Base-by-base conservation (phyloP, 2,888 invertebrate genomes). In the Calephelis perditalis region DNA sequence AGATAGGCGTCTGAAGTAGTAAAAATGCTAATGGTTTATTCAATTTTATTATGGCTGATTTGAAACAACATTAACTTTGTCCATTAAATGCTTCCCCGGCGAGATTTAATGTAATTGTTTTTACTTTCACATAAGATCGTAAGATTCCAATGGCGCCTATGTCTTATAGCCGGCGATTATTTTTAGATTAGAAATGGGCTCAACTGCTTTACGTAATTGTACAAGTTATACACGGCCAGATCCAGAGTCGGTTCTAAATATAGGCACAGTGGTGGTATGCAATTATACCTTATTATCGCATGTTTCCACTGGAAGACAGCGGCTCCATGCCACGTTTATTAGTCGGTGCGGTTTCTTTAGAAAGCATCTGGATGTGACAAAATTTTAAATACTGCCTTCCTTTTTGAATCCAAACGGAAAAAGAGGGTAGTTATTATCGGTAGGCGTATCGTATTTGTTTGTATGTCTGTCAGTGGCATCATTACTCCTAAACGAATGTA, bases 161-260 rank as follows among this genome's bases (percentile, higher is more conserved):
- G 84, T 79, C 85, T 81, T 73, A 79, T 77, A 86, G 86, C 87
- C 90, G 87, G 82, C 88, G 90, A 90, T 90, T 90, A 90, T 90
- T 90, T 90, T 90, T 90, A 89, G 90, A 90, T 90, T 90, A 90
- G 90, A 90, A 90, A 90, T 89, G 89, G 88, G 88, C 89, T 85
- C 85, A 88, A 87, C 89, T 81, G 86, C 88, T 89, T 89, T 90
- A 90, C 86, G 90, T 89, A 90, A 89, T 90, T 90, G 83, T 86
- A 82, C 86, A 74, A 80, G 89, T 83, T 86, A 87, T 83, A 85
- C 86, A 78, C 80, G 79, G 86, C 84, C 77, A 81, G 87, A 83
- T 88, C 86, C 86, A 85, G 86, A 86, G 82, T 76, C 79, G 83
- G 80, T 76, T 85, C 90, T 90, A 90, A 88, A 90, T 89, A 89